Base-by-base conservation (phyloP, 53 echinoderm and acorn worm genomes). In the Hippasteria phrygiana region DNA sequence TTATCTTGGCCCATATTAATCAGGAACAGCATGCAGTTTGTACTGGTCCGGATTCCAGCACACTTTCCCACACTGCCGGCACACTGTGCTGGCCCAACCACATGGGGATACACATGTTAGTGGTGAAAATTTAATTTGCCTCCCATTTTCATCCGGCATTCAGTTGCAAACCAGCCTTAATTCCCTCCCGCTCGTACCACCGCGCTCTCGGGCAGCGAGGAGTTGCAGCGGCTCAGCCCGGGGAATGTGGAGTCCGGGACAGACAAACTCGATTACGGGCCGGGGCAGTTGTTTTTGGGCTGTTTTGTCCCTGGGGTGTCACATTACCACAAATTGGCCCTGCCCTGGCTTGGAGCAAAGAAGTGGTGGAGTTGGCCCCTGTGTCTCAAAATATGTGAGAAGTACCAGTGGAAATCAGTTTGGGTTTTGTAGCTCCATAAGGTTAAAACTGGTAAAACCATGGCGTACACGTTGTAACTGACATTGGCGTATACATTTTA, bases 91-190 rank as follows among this genome's bases (percentile, higher is more conserved):
- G 17, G 48, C 24, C 70, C 85, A 46, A 71, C 85, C 85, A 85
- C 85, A 85, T 85, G 85, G 85, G 71, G 85, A 33, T 85, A 85
- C 85, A 85, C 85, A 85, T 85, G 85, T 85, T 85, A 71, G 85
- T 71, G 35, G 64, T 43, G 70, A 70, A 35, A 85, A 85, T 85
- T 70, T n/a, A 85, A 85, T 85, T 85, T 71, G 48, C 85, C 85
- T 85, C 85, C 85, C 71, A 71, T 70, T 71, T 71, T 50, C 28
- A 43, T 71, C 85, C 51, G 69, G 69, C 48, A 85, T 51, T 85
- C 85, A 48, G 85, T 85, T 85, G 85, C 85, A 85, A 85, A 85
- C 70, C 50, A 71, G 85, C 70, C 29, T 3, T 85, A 85, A 85
- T 85, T 70, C 70, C 40, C 70, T 53, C 85, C 48, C 34, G 40